These are phyloP conservation scores for Gymnopithys bicolor DNA, from an alignment of 2,797 vertebrate genomes.

Conservation along the genomic window DNA sequence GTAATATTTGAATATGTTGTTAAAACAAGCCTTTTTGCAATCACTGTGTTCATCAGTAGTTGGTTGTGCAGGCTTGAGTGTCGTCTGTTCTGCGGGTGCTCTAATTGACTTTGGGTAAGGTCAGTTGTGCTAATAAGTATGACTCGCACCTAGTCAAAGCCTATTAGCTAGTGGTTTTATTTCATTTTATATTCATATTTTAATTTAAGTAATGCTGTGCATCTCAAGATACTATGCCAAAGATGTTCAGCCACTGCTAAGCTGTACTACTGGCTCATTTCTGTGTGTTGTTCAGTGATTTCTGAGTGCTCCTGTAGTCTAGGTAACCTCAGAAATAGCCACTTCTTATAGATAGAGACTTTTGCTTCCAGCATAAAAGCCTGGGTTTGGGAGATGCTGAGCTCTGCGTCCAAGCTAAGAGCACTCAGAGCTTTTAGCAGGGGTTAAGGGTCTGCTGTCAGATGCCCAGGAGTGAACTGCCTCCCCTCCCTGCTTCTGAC, in stretches of 20 bases:
- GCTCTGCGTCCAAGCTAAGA: not conserved
- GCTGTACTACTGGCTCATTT: not conserved
- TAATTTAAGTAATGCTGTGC: not conserved
- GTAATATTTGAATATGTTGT: not conserved
- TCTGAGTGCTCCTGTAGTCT: conserved; percentile 51
- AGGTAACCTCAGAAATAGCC: conserved; percentile 59
- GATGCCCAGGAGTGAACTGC: not conserved
- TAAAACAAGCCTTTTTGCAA: not conserved
- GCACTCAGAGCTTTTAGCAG: not conserved
- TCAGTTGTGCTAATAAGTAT: not conserved
- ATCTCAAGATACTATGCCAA: not conserved
- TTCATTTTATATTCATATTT: not conserved
- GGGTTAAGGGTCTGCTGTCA: not conserved
- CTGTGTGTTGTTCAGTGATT: not conserved
- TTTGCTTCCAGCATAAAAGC: not conserved
- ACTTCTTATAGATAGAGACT: not conserved
- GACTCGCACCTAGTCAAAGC: not conserved
- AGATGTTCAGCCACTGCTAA: not conserved
- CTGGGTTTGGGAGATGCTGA: not conserved
- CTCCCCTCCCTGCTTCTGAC: not conserved
- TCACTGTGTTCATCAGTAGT: not conserved
- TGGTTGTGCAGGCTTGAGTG: not conserved
- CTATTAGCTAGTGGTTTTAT: not conserved
- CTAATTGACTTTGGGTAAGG: not conserved
- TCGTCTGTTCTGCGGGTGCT: not conserved